phyloP scores from a whole-genome alignment of 2,797 vertebrate species.

The Lemur catta region DNA sequence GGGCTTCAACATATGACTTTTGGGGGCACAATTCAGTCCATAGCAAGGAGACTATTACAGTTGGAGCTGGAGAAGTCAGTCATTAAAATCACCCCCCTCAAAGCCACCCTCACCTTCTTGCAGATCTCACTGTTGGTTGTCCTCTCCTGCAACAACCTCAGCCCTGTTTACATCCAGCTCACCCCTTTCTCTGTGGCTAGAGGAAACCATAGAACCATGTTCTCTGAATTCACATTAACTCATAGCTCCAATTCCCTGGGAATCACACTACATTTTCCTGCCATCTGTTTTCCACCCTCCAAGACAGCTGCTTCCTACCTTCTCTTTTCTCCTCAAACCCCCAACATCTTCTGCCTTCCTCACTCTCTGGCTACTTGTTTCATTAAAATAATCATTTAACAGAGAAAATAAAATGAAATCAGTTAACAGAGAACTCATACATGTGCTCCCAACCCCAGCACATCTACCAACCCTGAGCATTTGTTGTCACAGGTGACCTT shows the following conservation, averaged over 20 bases:
- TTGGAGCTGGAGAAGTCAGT: not conserved
- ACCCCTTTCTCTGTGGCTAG: not conserved
- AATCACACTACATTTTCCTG: fast-evolving
- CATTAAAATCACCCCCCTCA: not conserved
- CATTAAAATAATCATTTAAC: not conserved
- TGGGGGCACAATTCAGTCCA: not conserved
- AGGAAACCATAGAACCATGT: not conserved
- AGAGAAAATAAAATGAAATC: not conserved
- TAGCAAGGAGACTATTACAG: not conserved
- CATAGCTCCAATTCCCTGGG: no score
- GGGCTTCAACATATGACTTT: not conserved
- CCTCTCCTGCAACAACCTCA: not conserved
- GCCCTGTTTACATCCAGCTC: not conserved
- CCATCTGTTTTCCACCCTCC: not conserved
- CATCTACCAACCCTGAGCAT: not conserved
- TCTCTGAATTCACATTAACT: not conserved
- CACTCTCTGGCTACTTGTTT: not conserved
- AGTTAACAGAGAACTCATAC: not conserved
- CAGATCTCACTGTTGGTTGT: not conserved
- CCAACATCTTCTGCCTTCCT: not conserved
- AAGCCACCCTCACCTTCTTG: not conserved
- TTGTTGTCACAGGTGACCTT: fast-evolving
- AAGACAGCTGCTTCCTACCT: not conserved
- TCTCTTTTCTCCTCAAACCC: not conserved
- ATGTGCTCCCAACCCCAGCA: no score